These are phyloP conservation scores for Lasiommata megera DNA, from an alignment of 2,888 invertebrate genomes.

Conservation along the genomic window DNA sequence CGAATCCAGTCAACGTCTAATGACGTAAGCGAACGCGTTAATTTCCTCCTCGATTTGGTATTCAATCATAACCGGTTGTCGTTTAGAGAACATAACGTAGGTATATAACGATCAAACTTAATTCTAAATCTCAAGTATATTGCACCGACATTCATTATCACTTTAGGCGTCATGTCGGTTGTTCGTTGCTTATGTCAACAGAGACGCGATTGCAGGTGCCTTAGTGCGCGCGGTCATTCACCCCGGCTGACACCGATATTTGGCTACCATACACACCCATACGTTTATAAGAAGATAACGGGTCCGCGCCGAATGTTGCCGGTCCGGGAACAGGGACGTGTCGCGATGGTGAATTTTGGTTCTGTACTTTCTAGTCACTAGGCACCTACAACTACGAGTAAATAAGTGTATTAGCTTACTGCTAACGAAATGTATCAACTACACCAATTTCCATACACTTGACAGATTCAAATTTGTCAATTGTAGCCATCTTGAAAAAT, in stretches of 20 bases:
- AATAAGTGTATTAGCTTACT: no score
- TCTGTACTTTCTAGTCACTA: constrained; percentile 13
- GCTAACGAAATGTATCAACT: no score
- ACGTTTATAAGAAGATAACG: constrained; percentile 58
- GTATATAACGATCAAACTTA: constrained; percentile 24
- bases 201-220: constrained; percentile 74
- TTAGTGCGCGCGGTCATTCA: constrained; percentile 61
- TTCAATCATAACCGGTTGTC: constrained; percentile 31
- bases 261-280: constrained; percentile 66
- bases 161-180: constrained; percentile 59
- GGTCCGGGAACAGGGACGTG: constrained; percentile 39
- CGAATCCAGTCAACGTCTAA: constrained; percentile 18
- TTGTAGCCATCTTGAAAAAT: no score
- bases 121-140: constrained; percentile 52
- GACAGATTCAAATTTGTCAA: no score
- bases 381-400: constrained; percentile 2
- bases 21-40: constrained; percentile 31
- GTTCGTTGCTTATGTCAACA: constrained; percentile 65
- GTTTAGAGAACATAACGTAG: constrained; percentile 22
- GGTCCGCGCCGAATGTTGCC: constrained; percentile 41
- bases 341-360: constrained; percentile 22
- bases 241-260: constrained; percentile 70
- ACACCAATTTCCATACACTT: no score
- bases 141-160: constrained; percentile 68
- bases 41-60: constrained; percentile 29